Conservation (phyloP, 2,888 invertebrate genomes). For the Scrobipalpa costella region DNA sequence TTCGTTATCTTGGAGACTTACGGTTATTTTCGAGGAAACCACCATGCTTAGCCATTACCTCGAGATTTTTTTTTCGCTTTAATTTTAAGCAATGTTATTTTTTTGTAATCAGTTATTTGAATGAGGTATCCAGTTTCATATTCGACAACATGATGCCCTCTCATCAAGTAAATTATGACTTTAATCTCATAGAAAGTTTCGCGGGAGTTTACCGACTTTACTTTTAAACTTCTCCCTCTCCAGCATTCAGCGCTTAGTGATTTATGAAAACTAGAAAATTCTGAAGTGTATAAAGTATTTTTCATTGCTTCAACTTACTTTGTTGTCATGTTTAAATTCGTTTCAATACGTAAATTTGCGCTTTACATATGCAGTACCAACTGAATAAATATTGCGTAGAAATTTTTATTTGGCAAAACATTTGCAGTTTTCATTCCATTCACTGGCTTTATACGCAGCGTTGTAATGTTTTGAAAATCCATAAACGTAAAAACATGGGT, state of each 20-base stretch:
- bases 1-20: constrained; percentile 69
- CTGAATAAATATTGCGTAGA: constrained; percentile 35
- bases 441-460: constrained; percentile 28
- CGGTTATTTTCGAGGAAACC: constrained; percentile 62
- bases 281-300: constrained; percentile 63
- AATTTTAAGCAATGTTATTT: constrained; percentile 55
- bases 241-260: constrained; percentile 67
- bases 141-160: constrained; percentile 65
- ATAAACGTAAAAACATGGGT: constrained; percentile 20
- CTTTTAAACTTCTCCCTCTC: constrained; percentile 67
- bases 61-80: constrained; percentile 46
- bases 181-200: constrained; percentile 72
- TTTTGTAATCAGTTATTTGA: constrained; percentile 57
- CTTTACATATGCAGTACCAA: constrained; percentile 39
- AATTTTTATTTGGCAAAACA: constrained; percentile 34
- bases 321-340: constrained; percentile 58
- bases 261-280: constrained; percentile 75
- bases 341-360: constrained; percentile 48
- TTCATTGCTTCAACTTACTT: constrained; percentile 59
- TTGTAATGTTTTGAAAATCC: constrained; percentile 29
- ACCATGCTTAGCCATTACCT: constrained; percentile 63
- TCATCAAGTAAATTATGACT: constrained; percentile 74
- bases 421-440: constrained; percentile 32
- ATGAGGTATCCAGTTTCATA: constrained; percentile 57
- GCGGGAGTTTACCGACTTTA: constrained; percentile 66